Percentiles rank a stretch among this genome's conserved stretches.
Conservation (phyloP, 2,888 invertebrate species). For the Oxycera nigricornis region DNA sequence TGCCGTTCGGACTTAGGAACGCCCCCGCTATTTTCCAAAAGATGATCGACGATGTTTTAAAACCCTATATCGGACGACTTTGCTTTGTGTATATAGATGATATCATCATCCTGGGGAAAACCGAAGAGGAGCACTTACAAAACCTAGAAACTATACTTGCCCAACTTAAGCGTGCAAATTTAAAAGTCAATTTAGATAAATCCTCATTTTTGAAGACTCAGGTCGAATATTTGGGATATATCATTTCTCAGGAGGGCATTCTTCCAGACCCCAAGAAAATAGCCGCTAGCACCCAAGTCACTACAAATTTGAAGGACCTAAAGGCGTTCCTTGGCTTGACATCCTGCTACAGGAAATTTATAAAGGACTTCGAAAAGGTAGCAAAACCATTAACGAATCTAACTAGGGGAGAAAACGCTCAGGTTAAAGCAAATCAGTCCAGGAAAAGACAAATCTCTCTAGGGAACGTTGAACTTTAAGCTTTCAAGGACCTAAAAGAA, state of each 20-base stretch:
- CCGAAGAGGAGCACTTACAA: conserved; percentile 17
- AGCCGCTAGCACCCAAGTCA: conserved; percentile 8
- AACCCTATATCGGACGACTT: conserved; percentile 41
- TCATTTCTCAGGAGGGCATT: conserved; percentile 24
- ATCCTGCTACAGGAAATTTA: conserved; percentile 16
- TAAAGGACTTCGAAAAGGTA: conserved; percentile 26
- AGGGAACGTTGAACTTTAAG: not conserved
- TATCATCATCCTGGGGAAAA: conserved; percentile 24
- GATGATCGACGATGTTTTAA: conserved; percentile 48
- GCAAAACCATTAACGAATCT: conserved; percentile 32
- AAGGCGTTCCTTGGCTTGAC: conserved; percentile 36
- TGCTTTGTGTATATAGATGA: conserved; percentile 45
- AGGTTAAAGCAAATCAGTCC: conserved; percentile 4
- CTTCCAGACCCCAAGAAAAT: conserved; percentile 33
- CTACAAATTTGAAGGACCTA: conserved; percentile 30
- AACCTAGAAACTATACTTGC: conserved; percentile 20
- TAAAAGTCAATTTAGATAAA: conserved; percentile 19
- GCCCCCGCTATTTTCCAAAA: conserved; percentile 46
- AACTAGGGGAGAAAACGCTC: conserved; percentile 22
- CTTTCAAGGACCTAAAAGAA: conserved; percentile 13
- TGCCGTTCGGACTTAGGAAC: conserved; percentile 28
- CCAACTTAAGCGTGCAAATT: not conserved
- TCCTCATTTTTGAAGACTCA: conserved; percentile 4
- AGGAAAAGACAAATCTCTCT: not conserved
- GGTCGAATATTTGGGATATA: conserved; percentile 32